These are phyloP conservation scores for Mus spretus DNA, from an alignment of 2,797 vertebrate species.

Conservation along the genomic window DNA sequence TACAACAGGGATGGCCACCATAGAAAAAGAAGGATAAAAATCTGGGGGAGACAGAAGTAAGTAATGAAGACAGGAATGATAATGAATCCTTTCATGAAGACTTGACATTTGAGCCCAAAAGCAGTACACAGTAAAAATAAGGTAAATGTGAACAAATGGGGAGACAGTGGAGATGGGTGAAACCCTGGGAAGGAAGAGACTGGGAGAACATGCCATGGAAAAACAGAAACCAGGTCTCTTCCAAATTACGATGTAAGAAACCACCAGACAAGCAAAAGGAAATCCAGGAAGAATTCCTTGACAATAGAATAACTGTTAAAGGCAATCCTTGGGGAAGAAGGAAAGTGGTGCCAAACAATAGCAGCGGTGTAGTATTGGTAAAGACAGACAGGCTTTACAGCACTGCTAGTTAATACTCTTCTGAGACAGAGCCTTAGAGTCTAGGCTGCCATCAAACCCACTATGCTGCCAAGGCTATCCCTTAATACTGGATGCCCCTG, in stretches of 20 bases:
- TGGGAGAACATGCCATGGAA: not conserved
- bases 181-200: not conserved
- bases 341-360: not conserved
- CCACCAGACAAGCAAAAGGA: not conserved
- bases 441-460: not conserved
- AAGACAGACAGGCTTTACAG: not conserved
- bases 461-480: not conserved
- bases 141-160: not conserved
- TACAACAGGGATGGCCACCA: not conserved
- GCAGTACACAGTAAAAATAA: not conserved
- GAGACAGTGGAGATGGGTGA: not conserved
- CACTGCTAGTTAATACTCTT: not conserved
- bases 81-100: not conserved
- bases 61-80: not conserved
- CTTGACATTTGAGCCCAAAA: not conserved
- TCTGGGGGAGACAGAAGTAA: not conserved
- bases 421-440: not conserved
- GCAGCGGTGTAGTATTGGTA: not conserved
- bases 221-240: not conserved
- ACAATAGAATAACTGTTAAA: not conserved
- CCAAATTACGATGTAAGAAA: slow-evolving; percentile 3
- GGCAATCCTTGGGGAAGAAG: not conserved
- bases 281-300: not conserved
- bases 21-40: not conserved
- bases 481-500: not conserved